Evolutionary conservation across 2,888 invertebrate species (phyloP).

Genomic region (Hymenopus coronatus): DNA sequence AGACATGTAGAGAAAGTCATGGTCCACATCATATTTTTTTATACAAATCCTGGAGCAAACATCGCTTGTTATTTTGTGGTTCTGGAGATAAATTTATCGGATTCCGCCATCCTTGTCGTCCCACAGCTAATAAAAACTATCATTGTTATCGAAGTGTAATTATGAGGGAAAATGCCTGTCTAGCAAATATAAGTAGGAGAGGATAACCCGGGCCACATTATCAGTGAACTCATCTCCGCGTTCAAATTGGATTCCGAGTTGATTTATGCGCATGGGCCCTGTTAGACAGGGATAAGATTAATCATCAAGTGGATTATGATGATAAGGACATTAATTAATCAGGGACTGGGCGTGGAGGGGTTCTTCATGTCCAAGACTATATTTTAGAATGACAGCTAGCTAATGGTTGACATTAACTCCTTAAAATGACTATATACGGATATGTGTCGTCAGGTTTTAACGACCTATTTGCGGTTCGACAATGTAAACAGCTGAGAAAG

Average conservation of each 20-base stretch:
- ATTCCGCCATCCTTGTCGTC: background rate
- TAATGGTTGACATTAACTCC: background rate
- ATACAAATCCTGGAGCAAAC: too few relatives aligned
- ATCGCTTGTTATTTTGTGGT: background rate
- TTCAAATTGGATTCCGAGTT: background rate
- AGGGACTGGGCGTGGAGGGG: background rate
- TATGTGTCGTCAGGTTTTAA: background rate
- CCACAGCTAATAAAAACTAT: too few relatives aligned
- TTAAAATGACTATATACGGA: background rate
- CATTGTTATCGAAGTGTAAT: background rate
- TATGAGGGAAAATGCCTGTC: background rate
- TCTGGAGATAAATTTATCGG: background rate
- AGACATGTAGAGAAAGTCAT: too few relatives aligned
- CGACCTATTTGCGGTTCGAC: too few relatives aligned
- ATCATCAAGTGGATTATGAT: background rate
- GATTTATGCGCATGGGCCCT: background rate
- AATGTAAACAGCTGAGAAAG: too few relatives aligned
- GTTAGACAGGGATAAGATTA: background rate
- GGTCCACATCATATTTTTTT: too few relatives aligned
- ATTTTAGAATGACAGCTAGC: background rate
- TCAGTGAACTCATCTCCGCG: background rate
- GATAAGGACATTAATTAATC: background rate
- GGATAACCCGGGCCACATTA: background rate
- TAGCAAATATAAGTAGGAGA: background rate
- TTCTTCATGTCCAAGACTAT: background rate